Evolutionary conservation across 2,113 vertebrate species (phyloP).

Genomic region (Dryoscopus gambensis): DNA sequence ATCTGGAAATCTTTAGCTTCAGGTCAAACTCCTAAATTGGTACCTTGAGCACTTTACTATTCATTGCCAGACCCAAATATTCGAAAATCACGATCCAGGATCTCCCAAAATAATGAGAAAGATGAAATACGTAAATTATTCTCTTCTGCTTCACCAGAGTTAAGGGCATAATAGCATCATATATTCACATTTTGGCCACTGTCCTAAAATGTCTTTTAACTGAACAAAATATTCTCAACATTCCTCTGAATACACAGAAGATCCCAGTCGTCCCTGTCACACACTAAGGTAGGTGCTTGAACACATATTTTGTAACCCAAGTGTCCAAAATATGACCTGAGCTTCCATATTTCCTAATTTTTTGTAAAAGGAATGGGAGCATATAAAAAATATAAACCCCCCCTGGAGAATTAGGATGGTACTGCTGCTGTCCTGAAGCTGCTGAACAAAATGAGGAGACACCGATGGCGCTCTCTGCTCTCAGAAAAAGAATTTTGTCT

Average conservation of each 20-base stretch:
- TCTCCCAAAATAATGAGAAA: background rate
- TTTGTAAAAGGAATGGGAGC: background rate
- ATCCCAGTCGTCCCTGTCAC: background rate
- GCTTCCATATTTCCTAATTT: background rate
- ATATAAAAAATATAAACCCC: background rate
- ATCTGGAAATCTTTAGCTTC: background rate
- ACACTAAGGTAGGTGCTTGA: no score
- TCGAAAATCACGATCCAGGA: fast-evolving
- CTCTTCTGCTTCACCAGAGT: background rate
- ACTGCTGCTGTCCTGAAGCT: background rate
- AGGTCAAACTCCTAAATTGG: background rate
- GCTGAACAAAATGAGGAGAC: background rate
- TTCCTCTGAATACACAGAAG: background rate
- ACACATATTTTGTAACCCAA: background rate
- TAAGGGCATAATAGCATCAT: background rate
- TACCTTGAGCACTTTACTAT: background rate
- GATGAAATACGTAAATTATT: background rate
- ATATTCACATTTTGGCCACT: background rate
- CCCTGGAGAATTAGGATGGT: background rate
- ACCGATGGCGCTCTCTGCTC: background rate
- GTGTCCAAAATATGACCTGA: background rate
- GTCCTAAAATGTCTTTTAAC: background rate
- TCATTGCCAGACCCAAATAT: background rate
- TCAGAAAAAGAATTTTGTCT: background rate
- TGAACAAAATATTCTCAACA: background rate